Conservation (phyloP, 2,113 vertebrate species). For the Hydropotes inermis region DNA sequence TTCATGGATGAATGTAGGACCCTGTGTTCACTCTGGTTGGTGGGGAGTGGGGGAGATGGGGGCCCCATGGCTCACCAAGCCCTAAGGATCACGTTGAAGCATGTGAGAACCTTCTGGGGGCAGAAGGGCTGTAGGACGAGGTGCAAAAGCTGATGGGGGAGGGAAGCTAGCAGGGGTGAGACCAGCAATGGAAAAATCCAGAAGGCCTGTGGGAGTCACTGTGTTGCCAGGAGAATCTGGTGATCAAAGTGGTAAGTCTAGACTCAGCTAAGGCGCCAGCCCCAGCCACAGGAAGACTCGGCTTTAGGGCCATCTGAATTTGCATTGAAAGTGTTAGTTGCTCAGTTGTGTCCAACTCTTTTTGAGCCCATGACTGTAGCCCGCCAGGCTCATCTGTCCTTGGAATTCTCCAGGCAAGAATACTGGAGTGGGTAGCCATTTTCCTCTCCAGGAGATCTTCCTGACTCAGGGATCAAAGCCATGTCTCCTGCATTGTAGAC, state of each 20-base stretch:
- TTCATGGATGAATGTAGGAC: background rate
- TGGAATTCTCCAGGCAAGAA: background rate
- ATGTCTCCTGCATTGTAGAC: background rate
- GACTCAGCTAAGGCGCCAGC: accelerated
- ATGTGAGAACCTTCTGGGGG: no score
- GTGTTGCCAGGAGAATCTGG: background rate
- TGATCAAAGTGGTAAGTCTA: no score
- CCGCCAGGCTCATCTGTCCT: background rate
- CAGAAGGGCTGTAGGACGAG: background rate
- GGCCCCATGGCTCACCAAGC: background rate
- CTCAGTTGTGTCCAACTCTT: background rate
- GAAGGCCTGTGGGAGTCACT: no score
- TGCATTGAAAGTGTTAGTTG: background rate
- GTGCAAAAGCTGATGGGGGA: background rate
- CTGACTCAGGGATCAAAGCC: background rate
- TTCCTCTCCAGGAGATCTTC: background rate
- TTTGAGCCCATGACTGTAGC: background rate
- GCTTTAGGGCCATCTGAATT: background rate
- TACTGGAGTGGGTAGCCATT: background rate
- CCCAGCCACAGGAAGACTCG: no score
- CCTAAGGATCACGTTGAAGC: background rate
- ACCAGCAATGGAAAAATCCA: background rate
- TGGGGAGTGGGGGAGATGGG: background rate
- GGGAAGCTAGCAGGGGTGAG: background rate
- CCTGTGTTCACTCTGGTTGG: background rate